These are phyloP conservation scores for Lithophane ornitopus DNA, from an alignment of 2,888 invertebrate species.

Conservation along the genomic window DNA sequence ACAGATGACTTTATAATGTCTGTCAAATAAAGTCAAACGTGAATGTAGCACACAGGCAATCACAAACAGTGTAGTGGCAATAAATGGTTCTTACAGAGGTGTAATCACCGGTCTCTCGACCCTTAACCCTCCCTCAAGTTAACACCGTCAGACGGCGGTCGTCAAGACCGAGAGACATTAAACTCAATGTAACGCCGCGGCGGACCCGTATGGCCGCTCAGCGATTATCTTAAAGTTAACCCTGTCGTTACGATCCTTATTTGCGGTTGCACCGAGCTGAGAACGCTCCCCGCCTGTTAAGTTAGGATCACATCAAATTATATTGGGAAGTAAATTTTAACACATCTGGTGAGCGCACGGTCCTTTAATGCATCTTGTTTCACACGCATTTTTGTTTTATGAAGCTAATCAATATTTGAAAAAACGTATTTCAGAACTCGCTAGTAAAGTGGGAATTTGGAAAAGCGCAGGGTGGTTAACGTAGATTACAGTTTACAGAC, in stretches of 20 bases:
- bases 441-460: background rate
- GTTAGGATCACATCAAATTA: slow-evolving; percentile 70
- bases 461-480: background rate
- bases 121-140: slow-evolving; percentile 78
- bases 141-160: slow-evolving; percentile 75
- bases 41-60: slow-evolving; percentile 72
- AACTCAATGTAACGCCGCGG: slow-evolving; percentile 80
- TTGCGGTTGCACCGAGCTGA: slow-evolving; percentile 81
- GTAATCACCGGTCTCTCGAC: slow-evolving; percentile 77
- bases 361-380: slow-evolving; percentile 45
- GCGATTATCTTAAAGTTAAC: slow-evolving; percentile 88
- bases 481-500: background rate
- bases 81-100: slow-evolving; percentile 74
- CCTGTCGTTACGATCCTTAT: slow-evolving; percentile 86
- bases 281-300: slow-evolving; percentile 70
- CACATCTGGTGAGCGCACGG: slow-evolving; percentile 54
- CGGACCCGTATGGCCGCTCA: slow-evolving; percentile 78
- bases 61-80: slow-evolving; percentile 76
- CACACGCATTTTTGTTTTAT: slow-evolving; percentile 29
- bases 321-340: slow-evolving; percentile 64
- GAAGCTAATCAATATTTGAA: background rate
- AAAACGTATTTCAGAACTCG: background rate
- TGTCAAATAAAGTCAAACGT: slow-evolving; percentile 60
- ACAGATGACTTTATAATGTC: slow-evolving; percentile 61
- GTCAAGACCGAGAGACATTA: slow-evolving; percentile 84